Evolutionary conservation across 2,888 invertebrate species (phyloP), one percentile per base, ranked within the genome.

Genomic region (Torymus auratus): DNA sequence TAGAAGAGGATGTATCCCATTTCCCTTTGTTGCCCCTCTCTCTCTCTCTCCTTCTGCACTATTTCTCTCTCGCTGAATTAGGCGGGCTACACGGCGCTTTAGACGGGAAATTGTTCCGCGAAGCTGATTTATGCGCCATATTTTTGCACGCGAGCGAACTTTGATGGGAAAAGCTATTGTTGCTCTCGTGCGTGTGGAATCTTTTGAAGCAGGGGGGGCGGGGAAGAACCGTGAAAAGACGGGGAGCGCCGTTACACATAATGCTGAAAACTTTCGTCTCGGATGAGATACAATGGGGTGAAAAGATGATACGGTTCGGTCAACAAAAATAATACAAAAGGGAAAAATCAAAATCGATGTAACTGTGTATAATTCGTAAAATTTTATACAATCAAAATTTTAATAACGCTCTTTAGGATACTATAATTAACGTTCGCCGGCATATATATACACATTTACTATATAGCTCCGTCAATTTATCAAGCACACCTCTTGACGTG

Each of bases 121-220:
- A 55, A 53, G 1, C 12, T 79, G 79, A 79, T 79, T 79, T 74
- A 79, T 74, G n/a, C 14, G 14, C 50, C 60, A 52, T 53, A 70
- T 61, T 78, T 78, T 65, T 4, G 23, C 56, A 4, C 55, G 68
- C 28, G 50, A 53, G 10, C 17, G 7, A 65, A 71, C 64, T 67
- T 78, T 72, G 41, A 78, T 67, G 67, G 41, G 60, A 78, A 52
- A 52, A 79, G 15, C 70, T 11, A 69, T 73, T 73, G 62, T 74
- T 70, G 53, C 12, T 71, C 23, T 56, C 61, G 28, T 17, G 13
- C 61, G 28, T 53, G 13, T 12, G 12, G 61, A 17, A 72, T 73
- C 65, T 67, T 56, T 12, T 15, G 7, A 41, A 41, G 41, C 41
- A 7, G 7, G 41, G 2, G 0, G 23, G 10, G 7, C 1, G 4